Percentiles rank a stretch among this genome's conserved stretches.
These are phyloP conservation scores for Brienomyrus brachyistius DNA, from an alignment of 2,113 vertebrate species.

Conservation along the genomic window DNA sequence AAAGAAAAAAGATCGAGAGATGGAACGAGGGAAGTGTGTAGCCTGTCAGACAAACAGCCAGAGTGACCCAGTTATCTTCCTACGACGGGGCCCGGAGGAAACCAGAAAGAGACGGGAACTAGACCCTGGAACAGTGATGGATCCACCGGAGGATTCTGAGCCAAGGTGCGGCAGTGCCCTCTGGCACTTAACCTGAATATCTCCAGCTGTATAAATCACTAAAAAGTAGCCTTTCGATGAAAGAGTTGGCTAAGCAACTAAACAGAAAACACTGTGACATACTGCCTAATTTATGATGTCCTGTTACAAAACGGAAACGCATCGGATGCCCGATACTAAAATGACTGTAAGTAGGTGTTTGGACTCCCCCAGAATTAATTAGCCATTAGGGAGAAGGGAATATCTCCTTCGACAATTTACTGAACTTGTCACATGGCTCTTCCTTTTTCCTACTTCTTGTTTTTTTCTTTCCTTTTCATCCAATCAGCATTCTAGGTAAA, in stretches of 20 bases:
- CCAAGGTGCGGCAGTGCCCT: neutral
- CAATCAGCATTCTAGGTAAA: neutral
- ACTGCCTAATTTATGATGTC: neutral
- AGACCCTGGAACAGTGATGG: neutral
- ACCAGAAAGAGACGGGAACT: no score
- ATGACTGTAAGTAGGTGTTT: neutral
- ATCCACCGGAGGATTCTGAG: neutral
- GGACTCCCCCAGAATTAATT: neutral
- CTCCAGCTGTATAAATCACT: neutral
- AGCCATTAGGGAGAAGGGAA: neutral
- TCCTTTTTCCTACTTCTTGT: neutral
- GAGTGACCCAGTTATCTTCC: neutral
- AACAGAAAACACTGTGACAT: neutral
- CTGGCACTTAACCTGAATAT: neutral
- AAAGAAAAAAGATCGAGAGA: neutral
- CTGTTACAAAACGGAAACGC: no score
- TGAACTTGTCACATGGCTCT: neutral
- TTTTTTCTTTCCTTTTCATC: neutral
- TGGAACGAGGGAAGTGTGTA: neutral
- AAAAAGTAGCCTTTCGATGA: neutral
- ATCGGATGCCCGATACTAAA: neutral
- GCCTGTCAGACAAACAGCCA: neutral
- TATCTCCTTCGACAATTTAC: neutral
- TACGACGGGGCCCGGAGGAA: neutral
- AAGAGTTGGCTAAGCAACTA: neutral